Evolutionary conservation across 2,797 vertebrate species (phyloP), one percentile per base, ranked within the genome.

Genomic region (Peromyscus melanophrys): DNA sequence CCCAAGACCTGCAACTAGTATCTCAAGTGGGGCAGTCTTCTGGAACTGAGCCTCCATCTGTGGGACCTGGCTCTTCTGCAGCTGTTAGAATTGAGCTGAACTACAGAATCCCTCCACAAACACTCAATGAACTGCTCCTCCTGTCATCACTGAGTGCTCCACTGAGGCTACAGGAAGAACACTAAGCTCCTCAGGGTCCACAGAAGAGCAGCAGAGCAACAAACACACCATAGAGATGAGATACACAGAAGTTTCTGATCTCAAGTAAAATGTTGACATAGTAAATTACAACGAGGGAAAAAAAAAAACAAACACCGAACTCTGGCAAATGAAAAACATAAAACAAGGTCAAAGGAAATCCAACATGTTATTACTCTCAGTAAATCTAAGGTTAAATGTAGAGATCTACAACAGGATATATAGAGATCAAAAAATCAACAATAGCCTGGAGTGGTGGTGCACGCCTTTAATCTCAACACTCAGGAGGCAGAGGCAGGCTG

Each of bases 291-390:
- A 77, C 27, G 80, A 63, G 57, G 40, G 21, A 34, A 83, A 81
- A 77, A 23, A 31, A 9, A 37, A 46, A 46, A 43, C n/a, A 43
- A 46, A 46, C 6, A 25, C 2, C 49, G 88, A 34, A 49, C 3
- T 8, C 21, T 40, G 77, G 59, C 55, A 88, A 95, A 90, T 55
- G 40, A 81, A 90, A 97, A 90, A 55, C 61, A 94, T 25, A 90
- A 92, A 91, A 59, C 40, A 90, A 92, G 52, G 61, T 46, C 46
- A 71, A 67, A 90, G 17, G 23, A 92, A 92, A 55, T 85, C 67
- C 65, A 95, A 85, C 23, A 73, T 43, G 55, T 43, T 40, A 81
- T 85, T 92, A 92, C 67, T 78, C 63, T 94, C 55, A 77, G 55
- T 65, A 89, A 86, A 86, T 67, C 3, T 25, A 90, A 93, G 46